A percentile compares a stretch with the other conserved stretches of the same genome.
Evolutionary conservation across 2,797 vertebrate genomes (phyloP).

Genomic region (Botia kubotai): DNA sequence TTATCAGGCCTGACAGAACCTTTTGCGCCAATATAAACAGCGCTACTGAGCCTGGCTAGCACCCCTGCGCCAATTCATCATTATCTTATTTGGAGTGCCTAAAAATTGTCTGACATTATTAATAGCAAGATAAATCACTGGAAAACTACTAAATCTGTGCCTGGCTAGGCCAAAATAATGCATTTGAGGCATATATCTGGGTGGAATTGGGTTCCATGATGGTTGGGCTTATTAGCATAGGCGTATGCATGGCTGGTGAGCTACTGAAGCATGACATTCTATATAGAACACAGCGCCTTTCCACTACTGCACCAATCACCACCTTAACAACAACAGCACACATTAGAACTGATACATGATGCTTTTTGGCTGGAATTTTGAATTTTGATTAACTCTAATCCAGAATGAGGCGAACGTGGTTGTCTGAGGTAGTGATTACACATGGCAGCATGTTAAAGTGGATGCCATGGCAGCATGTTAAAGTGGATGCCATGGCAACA

Average conservation of each 20-base stretch:
- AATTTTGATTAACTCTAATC: conserved; percentile 52
- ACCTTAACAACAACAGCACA: conserved; percentile 55
- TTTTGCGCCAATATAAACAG: conserved; percentile 83
- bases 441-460: conserved; percentile 4
- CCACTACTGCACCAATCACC: conserved; percentile 68
- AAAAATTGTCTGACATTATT: conserved; percentile 90
- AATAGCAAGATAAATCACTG: conserved; percentile 90
- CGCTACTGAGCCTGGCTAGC: conserved; percentile 70
- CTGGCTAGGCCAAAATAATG: conserved; percentile 89
- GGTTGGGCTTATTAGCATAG: conserved; percentile 77
- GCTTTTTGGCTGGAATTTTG: conserved; percentile 69
- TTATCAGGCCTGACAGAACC: conserved; percentile 89
- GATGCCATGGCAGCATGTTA: not conserved
- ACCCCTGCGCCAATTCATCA: conserved; percentile 82
- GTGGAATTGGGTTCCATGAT: conserved; percentile 78
- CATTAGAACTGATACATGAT: not conserved
- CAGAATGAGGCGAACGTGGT: not conserved
- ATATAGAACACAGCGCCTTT: conserved; percentile 72
- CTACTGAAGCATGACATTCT: conserved; percentile 78
- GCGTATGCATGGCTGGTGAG: conserved; percentile 76
- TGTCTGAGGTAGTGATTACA: not conserved
- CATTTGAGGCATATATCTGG: conserved; percentile 82
- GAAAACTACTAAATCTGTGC: conserved; percentile 86
- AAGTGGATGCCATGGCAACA: no score
- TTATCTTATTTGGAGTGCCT: conserved; percentile 88